Conservation (phyloP, 2,113 vertebrate genomes). For the Hippopotamus amphibius region DNA sequence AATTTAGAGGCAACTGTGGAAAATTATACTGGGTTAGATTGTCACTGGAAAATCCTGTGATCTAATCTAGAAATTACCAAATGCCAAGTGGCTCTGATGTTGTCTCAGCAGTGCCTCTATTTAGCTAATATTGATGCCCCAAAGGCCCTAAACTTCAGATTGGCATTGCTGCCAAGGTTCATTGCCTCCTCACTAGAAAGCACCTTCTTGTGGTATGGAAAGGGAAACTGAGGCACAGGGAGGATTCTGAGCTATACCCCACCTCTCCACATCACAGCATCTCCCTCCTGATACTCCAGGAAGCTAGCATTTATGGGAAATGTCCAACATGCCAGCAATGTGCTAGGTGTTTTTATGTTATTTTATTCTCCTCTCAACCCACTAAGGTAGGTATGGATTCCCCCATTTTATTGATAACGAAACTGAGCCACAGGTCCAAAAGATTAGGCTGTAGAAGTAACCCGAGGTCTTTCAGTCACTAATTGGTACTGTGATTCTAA, state of each 20-base stretch:
- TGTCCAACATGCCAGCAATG: background rate
- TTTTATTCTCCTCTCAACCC: background rate
- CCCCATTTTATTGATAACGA: background rate
- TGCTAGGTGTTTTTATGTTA: background rate
- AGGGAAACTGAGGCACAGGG: constrained; percentile 20
- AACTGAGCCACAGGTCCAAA: background rate
- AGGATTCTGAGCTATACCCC: background rate
- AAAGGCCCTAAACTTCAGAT: background rate
- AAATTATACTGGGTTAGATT: background rate
- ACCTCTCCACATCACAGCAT: background rate
- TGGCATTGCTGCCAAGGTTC: background rate
- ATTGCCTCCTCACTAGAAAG: background rate
- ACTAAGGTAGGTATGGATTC: background rate
- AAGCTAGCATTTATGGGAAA: background rate
- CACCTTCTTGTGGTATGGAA: background rate
- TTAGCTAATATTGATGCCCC: background rate
- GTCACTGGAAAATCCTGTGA: background rate
- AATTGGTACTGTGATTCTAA: background rate
- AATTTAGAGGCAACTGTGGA: background rate
- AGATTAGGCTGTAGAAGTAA: background rate
- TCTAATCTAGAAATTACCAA: background rate
- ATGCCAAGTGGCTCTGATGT: background rate
- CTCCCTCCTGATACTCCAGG: background rate
- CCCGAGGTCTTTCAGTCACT: background rate
- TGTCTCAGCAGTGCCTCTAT: background rate